Evolutionary conservation across 2,888 invertebrate genomes (phyloP).

Genomic region (Pyrrhosoma nymphula): DNA sequence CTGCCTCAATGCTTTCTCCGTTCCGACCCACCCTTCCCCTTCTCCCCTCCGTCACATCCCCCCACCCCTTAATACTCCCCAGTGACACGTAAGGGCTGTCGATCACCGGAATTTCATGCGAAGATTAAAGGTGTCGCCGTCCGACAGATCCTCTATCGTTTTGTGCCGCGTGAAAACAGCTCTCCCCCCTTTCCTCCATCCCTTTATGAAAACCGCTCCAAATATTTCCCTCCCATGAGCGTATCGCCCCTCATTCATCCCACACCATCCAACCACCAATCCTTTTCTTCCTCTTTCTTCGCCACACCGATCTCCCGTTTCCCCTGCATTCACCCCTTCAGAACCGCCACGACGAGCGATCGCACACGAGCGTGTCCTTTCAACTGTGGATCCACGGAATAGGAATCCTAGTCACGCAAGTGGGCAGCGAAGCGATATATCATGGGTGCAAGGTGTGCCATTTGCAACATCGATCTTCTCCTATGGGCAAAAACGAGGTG

Average conservation of each 20-base stretch:
- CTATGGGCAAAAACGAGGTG: too few species aligned
- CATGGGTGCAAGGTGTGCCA: too few species aligned
- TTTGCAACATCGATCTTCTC: too few species aligned
- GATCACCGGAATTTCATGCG: conserved; percentile 31
- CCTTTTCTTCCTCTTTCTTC: too few species aligned
- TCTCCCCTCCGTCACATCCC: background rate
- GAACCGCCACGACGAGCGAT: too few species aligned
- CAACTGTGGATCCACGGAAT: too few species aligned
- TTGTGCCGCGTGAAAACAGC: conserved; percentile 31
- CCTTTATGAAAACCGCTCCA: background rate
- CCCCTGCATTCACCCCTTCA: background rate
- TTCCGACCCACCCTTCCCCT: background rate
- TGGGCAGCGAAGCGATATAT: too few species aligned
- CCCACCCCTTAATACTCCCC: background rate
- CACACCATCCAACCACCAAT: background rate
- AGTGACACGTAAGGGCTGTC: conserved; percentile 25
- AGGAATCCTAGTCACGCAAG: too few species aligned
- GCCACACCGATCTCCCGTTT: too few species aligned
- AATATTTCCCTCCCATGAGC: background rate
- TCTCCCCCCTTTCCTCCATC: background rate
- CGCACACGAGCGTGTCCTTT: too few species aligned
- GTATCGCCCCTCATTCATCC: background rate
- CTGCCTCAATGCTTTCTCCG: background rate
- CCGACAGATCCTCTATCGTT: conserved; percentile 28
- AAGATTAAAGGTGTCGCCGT: conserved; percentile 31